A percentile compares a stretch with the other conserved stretches of the same genome.
Conservation (phyloP, 2,797 vertebrate species). For the Sebastes variabilis region DNA sequence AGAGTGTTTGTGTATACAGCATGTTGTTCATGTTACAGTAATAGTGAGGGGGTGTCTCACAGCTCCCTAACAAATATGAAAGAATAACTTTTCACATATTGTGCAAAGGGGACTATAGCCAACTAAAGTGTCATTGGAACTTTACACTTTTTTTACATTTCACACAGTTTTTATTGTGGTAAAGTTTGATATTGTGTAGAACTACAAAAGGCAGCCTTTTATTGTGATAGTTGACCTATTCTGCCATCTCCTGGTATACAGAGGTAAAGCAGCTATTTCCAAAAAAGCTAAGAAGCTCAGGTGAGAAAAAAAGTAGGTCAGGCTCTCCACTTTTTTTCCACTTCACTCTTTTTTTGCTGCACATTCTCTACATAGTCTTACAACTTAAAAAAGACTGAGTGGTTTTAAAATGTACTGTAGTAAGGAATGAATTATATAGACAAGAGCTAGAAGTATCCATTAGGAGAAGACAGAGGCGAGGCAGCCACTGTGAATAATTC, state of each 20-base stretch:
- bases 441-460: neutral
- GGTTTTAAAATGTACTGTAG: neutral
- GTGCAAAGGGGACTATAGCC: neutral
- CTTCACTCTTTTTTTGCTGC: neutral
- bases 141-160: neutral
- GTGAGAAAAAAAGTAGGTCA: slow-evolving; percentile 34
- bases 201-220: neutral
- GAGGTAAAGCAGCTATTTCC: neutral
- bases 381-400: neutral
- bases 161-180: neutral
- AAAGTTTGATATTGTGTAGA: neutral
- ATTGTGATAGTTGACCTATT: neutral
- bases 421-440: neutral
- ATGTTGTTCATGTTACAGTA: neutral
- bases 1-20: neutral
- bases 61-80: neutral
- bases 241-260: slow-evolving; percentile 50
- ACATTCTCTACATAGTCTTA: neutral
- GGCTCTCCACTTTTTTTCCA: neutral
- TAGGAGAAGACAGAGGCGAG: neutral
- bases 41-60: neutral
- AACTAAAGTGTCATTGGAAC: neutral
- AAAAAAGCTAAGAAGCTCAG: neutral
- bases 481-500: slow-evolving; percentile 8
- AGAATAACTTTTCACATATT: neutral